These are phyloP conservation scores for Cyclophora punctaria DNA, from an alignment of 2,888 invertebrate genomes.

Conservation along the genomic window DNA sequence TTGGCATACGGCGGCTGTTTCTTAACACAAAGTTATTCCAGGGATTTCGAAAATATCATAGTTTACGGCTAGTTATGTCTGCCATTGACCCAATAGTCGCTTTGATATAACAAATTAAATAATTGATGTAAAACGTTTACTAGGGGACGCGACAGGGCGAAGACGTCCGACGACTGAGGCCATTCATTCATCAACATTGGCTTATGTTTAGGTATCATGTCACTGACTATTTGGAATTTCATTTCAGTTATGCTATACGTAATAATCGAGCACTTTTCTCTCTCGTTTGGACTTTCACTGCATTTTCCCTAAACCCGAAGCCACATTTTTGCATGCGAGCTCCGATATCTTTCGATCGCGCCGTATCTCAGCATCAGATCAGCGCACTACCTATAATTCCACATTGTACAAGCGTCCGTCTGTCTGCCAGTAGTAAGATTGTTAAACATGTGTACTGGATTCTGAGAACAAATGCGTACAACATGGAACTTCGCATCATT, in stretches of 20 bases:
- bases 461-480: slow-evolving; percentile 50
- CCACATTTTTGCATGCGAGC: slow-evolving; percentile 1
- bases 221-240: too few species aligned
- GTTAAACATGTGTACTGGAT: slow-evolving; percentile 28
- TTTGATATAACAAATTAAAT: slow-evolving; percentile 28
- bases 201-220: slow-evolving; percentile 3
- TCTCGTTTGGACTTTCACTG: too few species aligned
- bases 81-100: slow-evolving; percentile 52
- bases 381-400: slow-evolving; percentile 12
- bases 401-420: slow-evolving; percentile 38
- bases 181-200: slow-evolving; percentile 13
- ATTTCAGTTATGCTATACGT: too few species aligned
- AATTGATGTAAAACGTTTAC: slow-evolving; percentile 21
- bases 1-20: slow-evolving; percentile 45
- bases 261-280: too few species aligned
- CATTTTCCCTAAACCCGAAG: too few species aligned
- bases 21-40: slow-evolving; percentile 41
- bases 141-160: slow-evolving; percentile 16
- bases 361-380: slow-evolving; percentile 24
- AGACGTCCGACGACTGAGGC: slow-evolving; percentile 22
- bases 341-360: slow-evolving; percentile 12
- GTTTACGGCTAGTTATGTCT: slow-evolving; percentile 36
- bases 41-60: slow-evolving; percentile 35
- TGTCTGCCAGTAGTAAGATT: slow-evolving; percentile 33
- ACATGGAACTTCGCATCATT: slow-evolving; percentile 33